Conservation (phyloP, 1,140 invertebrate genomes). For the Diploscapter pachys region DNA sequence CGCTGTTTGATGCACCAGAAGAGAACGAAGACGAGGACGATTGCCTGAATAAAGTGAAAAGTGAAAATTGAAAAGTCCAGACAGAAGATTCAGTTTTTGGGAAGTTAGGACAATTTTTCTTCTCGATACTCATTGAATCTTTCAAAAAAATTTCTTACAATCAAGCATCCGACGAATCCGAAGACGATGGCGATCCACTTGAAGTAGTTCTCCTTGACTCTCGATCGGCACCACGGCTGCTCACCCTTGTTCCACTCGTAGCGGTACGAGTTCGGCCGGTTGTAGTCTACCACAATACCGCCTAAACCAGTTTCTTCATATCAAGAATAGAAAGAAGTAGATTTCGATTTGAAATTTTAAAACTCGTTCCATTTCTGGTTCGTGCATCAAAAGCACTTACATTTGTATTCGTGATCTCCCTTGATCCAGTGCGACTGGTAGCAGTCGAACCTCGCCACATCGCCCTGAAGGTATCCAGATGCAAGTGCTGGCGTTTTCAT, state of each 20-base stretch:
- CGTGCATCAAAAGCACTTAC: slow-evolving; percentile 11
- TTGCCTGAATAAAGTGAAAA: slow-evolving; percentile 10
- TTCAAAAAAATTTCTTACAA: neutral
- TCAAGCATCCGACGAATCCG: slow-evolving; percentile 15
- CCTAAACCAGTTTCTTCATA: neutral
- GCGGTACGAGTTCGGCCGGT: slow-evolving; percentile 21
- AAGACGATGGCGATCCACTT: slow-evolving; percentile 24
- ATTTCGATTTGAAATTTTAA: neutral
- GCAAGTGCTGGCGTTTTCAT: slow-evolving; percentile 26
- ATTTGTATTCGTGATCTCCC: slow-evolving; percentile 32
- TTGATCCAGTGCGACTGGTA: slow-evolving; percentile 34
- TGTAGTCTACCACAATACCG: slow-evolving; percentile 13
- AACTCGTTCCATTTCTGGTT: neutral
- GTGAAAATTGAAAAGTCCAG: no score
- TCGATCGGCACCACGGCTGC: slow-evolving; percentile 30
- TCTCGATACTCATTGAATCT: neutral
- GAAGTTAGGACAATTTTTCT: no score
- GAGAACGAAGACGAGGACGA: slow-evolving; percentile 35
- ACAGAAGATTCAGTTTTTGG: no score
- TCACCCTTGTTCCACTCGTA: slow-evolving; percentile 28
- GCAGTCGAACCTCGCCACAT: slow-evolving; percentile 26
- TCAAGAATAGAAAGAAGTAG: neutral
- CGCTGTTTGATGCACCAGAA: slow-evolving; percentile 37
- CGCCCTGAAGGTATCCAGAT: slow-evolving; percentile 33
- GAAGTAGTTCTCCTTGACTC: slow-evolving; percentile 34